Evolutionary conservation across 2,113 vertebrate species (phyloP).

Genomic region (Dromaius novaehollandiae): DNA sequence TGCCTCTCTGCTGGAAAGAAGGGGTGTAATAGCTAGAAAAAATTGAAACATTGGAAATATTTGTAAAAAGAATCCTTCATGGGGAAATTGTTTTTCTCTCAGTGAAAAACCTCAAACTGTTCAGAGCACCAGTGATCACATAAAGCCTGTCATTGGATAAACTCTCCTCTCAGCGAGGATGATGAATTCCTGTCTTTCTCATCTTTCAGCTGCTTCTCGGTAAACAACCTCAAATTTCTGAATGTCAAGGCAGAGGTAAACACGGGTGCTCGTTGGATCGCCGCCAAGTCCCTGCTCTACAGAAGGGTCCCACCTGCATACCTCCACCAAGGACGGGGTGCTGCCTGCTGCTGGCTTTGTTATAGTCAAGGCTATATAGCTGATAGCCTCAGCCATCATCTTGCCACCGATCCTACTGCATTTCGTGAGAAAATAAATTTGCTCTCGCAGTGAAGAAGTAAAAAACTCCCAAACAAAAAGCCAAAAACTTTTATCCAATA

Average conservation of each 20-base stretch:
- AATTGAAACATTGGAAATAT: background rate
- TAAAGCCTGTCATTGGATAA: background rate
- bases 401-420: background rate
- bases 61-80: background rate
- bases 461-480: background rate
- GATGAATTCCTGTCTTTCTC: conserved; percentile 7
- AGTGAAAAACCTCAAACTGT: background rate
- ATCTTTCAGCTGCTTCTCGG: background rate
- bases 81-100: conserved; percentile 16
- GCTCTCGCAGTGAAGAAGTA: background rate
- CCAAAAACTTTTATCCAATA: background rate
- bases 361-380: background rate
- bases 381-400: background rate
- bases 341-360: background rate
- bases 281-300: background rate
- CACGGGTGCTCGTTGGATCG: background rate
- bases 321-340: fast-evolving
- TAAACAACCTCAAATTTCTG: background rate
- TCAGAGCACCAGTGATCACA: background rate
- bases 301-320: fast-evolving
- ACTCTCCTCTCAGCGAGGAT: background rate
- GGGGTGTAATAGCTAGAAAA: background rate
- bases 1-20: background rate
- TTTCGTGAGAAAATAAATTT: background rate
- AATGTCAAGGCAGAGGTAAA: background rate